Base-by-base conservation (phyloP, 2,113 vertebrate species). In the Dromiciops gliroides region DNA sequence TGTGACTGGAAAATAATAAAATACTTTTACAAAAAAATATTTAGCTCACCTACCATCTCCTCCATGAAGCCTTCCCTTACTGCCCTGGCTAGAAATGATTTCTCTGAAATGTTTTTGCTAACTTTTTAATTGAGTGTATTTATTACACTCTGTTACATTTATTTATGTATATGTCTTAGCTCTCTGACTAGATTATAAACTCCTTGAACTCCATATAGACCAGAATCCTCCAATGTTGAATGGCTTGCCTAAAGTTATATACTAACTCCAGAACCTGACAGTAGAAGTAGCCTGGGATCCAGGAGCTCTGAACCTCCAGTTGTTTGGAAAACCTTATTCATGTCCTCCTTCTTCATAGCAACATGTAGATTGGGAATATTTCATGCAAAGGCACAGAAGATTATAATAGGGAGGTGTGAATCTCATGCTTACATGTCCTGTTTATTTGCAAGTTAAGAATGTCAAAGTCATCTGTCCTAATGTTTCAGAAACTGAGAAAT, bases 321-420 rank as follows among this genome's bases (percentile, higher is more conserved):
- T 56, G 67, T 92, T 96, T 93, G 75, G n/a, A 31, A 94, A 97
- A 89, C 90, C 90, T 90, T 91, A 10, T 50, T 95, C 91, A 83
- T 47, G 53, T 24, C 51, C 96, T 89, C 50, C 52, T 95, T 0
- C 1, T 93, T 75, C 47, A 12, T 0, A n/a, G 95, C 90, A 52
- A n/a, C 67, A 50, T 53, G 83, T 83, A 93, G 91, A 52, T 91
- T 94, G 89, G 90, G 92, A 94, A 52, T 47, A 48, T 91, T 44
- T 83, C n/a, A 89, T 26, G 53, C n/a, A 23, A n/a, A 53, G 95
- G 89, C 93, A 95, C 56, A 91, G 88, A 95, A 93, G 51, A 89
- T 89, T 93, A 93, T 96, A 90, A 92, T 31, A 94, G 92, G 90
- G 93, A 97, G 90, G 95, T 96, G 92, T 93, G 92, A 96, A 89